Percentiles rank a stretch among this genome's conserved stretches.
These are phyloP conservation scores for Brachyrhaphis roseni DNA, from an alignment of 2,797 vertebrate species.

Conservation along the genomic window DNA sequence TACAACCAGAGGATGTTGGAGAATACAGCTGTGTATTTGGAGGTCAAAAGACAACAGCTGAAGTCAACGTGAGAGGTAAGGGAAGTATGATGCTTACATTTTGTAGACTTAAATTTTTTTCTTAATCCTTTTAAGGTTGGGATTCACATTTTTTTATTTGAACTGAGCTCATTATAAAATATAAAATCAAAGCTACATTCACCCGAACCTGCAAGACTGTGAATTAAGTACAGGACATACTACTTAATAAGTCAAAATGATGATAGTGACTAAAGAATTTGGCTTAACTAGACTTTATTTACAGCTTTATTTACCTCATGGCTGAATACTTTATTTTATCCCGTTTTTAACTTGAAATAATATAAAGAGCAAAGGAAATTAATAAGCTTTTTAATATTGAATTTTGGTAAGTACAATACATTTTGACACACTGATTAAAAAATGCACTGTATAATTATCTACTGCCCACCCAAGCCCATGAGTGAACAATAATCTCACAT, in stretches of 20 bases:
- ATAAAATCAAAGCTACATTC: not conserved
- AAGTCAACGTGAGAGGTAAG: constrained; percentile 85
- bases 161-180: not conserved
- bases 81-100: not conserved
- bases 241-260: not conserved
- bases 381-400: not conserved
- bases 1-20: constrained; percentile 82
- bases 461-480: not conserved
- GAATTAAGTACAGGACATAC: not conserved
- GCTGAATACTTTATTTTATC: not conserved
- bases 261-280: not conserved
- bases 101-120: not conserved
- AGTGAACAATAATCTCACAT: not conserved
- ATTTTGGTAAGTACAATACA: not conserved
- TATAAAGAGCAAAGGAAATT: not conserved
- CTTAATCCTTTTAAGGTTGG: not conserved
- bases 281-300: not conserved
- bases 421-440: not conserved
- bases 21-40: constrained; percentile 82
- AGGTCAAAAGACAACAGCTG: constrained; percentile 81
- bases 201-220: not conserved
- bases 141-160: not conserved
- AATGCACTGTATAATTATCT: not conserved
- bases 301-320: not conserved
- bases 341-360: not conserved